phyloP scores from a whole-genome alignment of 2,888 invertebrate genomes.

The Abscondita cerata region DNA sequence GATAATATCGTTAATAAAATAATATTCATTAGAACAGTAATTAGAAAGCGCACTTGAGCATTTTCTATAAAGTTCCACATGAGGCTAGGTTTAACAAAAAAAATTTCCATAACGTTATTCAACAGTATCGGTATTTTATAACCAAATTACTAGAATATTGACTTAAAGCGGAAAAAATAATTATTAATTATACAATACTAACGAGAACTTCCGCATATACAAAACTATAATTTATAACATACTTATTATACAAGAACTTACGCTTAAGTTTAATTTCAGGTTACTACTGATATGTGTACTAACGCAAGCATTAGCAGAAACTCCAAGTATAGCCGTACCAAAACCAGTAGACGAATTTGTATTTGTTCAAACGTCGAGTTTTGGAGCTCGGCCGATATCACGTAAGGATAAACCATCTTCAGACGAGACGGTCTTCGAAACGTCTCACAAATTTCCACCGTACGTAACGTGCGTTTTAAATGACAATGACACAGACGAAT shows the following conservation, averaged over 20 bases:
- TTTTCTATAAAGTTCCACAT: constrained; percentile 10
- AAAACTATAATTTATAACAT: too few relatives aligned
- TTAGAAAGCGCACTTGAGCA: constrained; percentile 16
- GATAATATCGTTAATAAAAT: neutral
- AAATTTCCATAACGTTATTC: constrained; percentile 20
- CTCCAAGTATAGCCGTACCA: constrained; percentile 69
- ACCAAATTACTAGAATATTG: neutral
- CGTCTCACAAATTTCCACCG: constrained; percentile 74
- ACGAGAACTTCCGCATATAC: neutral
- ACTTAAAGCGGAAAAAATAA: neutral
- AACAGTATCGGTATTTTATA: constrained; percentile 17
- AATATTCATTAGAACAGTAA: constrained; percentile 14
- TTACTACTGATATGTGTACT: constrained; percentile 40
- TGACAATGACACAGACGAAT: constrained; percentile 52
- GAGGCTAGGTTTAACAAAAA: constrained; percentile 6
- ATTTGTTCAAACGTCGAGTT: constrained; percentile 62
- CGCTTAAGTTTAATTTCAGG: constrained; percentile 46
- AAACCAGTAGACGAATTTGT: constrained; percentile 73
- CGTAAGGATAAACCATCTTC: constrained; percentile 50
- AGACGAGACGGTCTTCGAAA: constrained; percentile 65
- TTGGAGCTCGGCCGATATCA: constrained; percentile 52
- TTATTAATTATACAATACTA: neutral
- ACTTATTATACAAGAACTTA: too few relatives aligned
- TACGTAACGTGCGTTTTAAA: constrained; percentile 54
- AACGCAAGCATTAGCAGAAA: constrained; percentile 53